phyloP scores from a whole-genome alignment of 2,797 vertebrate species.

The Mus spretus region DNA sequence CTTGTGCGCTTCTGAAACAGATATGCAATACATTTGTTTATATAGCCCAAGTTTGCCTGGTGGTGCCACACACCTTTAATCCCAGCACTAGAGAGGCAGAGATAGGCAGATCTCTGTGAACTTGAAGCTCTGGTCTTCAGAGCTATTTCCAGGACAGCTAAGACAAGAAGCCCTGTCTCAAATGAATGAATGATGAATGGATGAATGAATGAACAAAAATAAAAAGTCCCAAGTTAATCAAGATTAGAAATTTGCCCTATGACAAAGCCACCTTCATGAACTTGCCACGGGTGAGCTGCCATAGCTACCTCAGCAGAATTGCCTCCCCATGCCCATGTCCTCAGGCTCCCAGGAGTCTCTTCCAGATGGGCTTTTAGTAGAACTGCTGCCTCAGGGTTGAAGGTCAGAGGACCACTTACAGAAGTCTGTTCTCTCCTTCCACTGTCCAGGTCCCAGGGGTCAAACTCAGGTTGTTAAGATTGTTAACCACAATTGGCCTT shows the following conservation, averaged over 20 bases:
- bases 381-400: not conserved
- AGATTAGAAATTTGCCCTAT: not conserved
- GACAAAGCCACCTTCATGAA: not conserved
- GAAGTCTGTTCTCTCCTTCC: not conserved
- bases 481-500: not conserved
- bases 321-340: not conserved
- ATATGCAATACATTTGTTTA: constrained; percentile 26
- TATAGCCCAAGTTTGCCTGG: not conserved
- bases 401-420: not conserved
- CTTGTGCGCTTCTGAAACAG: constrained; percentile 43
- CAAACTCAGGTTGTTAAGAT: not conserved
- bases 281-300: not conserved
- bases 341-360: not conserved
- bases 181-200: not conserved
- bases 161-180: not conserved
- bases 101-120: not conserved
- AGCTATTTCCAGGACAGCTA: not conserved
- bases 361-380: not conserved
- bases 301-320: too few relatives aligned
- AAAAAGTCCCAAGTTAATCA: not conserved
- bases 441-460: not conserved
- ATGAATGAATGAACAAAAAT: not conserved
- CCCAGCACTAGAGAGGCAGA: not conserved
- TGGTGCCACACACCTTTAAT: not conserved
- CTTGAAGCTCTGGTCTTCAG: not conserved